Percentiles rank a stretch among this genome's conserved stretches.
These are phyloP conservation scores for Drosophila sp. DNA, from an alignment of 1,140 invertebrate species.

Conservation along the genomic window DNA sequence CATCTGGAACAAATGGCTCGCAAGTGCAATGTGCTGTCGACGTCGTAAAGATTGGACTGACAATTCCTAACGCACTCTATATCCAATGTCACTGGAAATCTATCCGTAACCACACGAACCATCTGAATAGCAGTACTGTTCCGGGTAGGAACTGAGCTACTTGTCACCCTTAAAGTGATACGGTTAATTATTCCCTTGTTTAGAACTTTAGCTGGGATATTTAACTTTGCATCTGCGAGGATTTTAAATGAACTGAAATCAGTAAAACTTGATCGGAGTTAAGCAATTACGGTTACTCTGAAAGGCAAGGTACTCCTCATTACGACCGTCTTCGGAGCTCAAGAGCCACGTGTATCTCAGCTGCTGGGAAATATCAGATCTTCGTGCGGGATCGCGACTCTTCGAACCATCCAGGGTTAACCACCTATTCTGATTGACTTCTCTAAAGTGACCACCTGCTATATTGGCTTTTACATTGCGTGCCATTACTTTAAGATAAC, in stretches of 20 bases:
- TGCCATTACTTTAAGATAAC: constrained; percentile 29
- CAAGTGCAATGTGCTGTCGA: constrained; percentile 4
- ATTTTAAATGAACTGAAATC: background rate
- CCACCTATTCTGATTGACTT: background rate
- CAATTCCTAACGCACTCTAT: constrained; percentile 36
- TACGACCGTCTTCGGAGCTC: background rate
- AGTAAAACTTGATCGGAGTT: too few species aligned
- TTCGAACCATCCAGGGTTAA: constrained; percentile 29
- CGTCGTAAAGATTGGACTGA: background rate
- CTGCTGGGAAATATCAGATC: background rate
- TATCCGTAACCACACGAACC: background rate
- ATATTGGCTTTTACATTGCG: constrained; percentile 23
- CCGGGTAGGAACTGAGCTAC: background rate
- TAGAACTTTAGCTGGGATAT: background rate
- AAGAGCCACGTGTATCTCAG: constrained; percentile 25
- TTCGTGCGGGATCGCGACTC: constrained; percentile 23
- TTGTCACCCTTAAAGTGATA: constrained; percentile 2
- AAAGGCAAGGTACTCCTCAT: background rate
- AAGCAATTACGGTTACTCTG: constrained; percentile 12
- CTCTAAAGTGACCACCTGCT: constrained; percentile 20
- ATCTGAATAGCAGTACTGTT: background rate
- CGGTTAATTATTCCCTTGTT: background rate
- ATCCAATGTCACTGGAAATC: background rate
- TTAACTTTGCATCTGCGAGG: constrained; percentile 8
- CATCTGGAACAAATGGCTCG: constrained; percentile 18